Evolutionary conservation across 1,140 invertebrate species (phyloP), one percentile per base, ranked within the genome.

Genomic region (Drosophila melanogaster): DNA sequence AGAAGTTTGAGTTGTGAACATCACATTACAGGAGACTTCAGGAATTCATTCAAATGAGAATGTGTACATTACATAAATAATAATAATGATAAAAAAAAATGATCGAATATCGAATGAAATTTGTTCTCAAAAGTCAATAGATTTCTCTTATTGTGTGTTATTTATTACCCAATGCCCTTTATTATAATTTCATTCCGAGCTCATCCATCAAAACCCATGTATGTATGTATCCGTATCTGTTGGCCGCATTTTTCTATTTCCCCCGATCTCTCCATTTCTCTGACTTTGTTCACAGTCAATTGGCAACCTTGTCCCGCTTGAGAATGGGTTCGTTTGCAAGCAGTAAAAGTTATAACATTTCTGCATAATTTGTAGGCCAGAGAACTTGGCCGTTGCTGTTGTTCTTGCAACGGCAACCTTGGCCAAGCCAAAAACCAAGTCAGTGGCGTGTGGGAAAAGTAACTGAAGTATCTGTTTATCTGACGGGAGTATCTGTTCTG

Each of bases 351-450:
- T 51, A 50, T 67, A 57, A 50, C 60, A 65, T 71, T 81, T 81
- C 62, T 75, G 81, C 83, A 87, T 86, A 86, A 86, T 86, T 86
- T 86, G 64, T 83, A 76, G 81, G 81, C 53, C 79, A 86, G 65
- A 77, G 66, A 57, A 43, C 37, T 43, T 43, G 44, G 53, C 14
- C 14, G 24, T 47, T 69, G 50, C 11, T 38, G 37, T 12, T 38
- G 37, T 38, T 38, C 37, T 38, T 47, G 22, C 30, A 37, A 15
- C 30, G n/a, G 55, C 81, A 87, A 87, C 84, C 83, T 86, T 87
- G 83, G 80, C 41, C 17, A 19, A 44, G 11, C 69, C 79, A 47
- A 56, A 71, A 61, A 77, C 64, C 56, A 64, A 78, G 75, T 75
- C 65, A 70, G 70, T 78, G 69, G 83, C 74, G 72, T 87, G 81